phyloP scores from a whole-genome alignment of 1,140 invertebrate genomes.

The Elysia chlorotica region DNA sequence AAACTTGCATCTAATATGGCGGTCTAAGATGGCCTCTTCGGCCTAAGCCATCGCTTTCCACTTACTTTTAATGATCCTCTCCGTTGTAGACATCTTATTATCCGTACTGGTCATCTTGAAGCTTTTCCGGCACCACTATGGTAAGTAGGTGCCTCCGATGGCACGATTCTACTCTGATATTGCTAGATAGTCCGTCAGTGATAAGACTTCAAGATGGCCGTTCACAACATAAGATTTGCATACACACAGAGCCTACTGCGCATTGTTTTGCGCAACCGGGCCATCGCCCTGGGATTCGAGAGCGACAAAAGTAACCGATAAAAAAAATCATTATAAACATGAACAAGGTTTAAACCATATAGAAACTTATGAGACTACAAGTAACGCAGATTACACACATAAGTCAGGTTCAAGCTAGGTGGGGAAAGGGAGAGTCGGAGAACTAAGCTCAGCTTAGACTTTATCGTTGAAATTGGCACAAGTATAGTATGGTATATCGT shows the following conservation, averaged over 20 bases:
- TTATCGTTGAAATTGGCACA: no score
- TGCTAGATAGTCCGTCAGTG: constrained; percentile 36
- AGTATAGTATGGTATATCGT: no score
- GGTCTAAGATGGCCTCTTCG: constrained; percentile 33
- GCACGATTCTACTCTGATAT: constrained; percentile 47
- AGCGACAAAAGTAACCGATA: constrained; percentile 23
- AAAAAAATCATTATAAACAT: no score
- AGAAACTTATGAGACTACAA: no score
- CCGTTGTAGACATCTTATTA: constrained; percentile 72
- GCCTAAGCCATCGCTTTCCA: constrained; percentile 23
- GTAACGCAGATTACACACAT: no score
- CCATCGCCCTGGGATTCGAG: constrained; percentile 49
- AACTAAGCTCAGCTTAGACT: no score
- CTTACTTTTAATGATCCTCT: constrained; percentile 77
- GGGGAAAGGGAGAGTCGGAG: no score
- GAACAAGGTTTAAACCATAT: no score
- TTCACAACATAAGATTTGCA: constrained; percentile 62
- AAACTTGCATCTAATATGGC: constrained; percentile 55
- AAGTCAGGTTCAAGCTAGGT: no score
- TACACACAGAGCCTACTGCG: constrained; percentile 51
- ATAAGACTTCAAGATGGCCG: constrained; percentile 59
- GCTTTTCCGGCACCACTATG: constrained; percentile 39
- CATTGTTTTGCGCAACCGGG: constrained; percentile 58
- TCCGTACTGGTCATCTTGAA: constrained; percentile 58
- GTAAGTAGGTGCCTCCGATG: constrained; percentile 46